Base-by-base conservation (phyloP, 1,140 invertebrate genomes). In the Ips typographus region DNA sequence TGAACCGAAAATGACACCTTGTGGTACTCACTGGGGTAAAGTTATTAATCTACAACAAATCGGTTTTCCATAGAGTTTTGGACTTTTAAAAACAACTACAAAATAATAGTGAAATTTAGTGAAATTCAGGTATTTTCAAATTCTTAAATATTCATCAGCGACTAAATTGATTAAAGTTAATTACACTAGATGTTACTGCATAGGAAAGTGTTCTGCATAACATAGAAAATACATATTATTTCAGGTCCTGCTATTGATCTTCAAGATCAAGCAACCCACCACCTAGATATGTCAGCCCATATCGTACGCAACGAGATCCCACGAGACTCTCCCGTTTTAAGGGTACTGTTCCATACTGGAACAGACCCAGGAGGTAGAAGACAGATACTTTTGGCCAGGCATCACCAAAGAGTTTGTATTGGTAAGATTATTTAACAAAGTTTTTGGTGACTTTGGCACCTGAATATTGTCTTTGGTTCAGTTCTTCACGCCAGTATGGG, bases 331-430 rank as follows among this genome's bases (percentile, higher is more conserved):
- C 94, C 94, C 0, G 91, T 96, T 1, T 80, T 96, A 1, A 82
- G 94, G 43, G 94, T 96, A 0, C 83, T 97, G 1, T 96, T 96
- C 77, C 94, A 97, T 76, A 91, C 93, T 2, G 93, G 92, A 36
- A 89, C 90, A 60, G 91, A 92, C 79, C 88, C 89, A 0, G 88
- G 89, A 5, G 85, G 84, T 3, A 81, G 87, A 43, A 75, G 83
- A 40, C 84, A 85, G 68, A 71, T 84, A 53, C 70, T 84, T 3
- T 70, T 85, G 22, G 80, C 82, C 6, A 80, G 84, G 4, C 83
- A 86, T 65, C 83, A 85, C 69, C 84, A 86, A 67, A 82, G 86
- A 62, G 89, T 93, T 1, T 92, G 91, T 73, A 91, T 92, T 5
- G 59, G 69, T 71, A 61, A 49, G 56, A 39, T 56, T 22, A 22